Conservation (phyloP, 2,797 vertebrate species). For the Hirundo rustica region DNA sequence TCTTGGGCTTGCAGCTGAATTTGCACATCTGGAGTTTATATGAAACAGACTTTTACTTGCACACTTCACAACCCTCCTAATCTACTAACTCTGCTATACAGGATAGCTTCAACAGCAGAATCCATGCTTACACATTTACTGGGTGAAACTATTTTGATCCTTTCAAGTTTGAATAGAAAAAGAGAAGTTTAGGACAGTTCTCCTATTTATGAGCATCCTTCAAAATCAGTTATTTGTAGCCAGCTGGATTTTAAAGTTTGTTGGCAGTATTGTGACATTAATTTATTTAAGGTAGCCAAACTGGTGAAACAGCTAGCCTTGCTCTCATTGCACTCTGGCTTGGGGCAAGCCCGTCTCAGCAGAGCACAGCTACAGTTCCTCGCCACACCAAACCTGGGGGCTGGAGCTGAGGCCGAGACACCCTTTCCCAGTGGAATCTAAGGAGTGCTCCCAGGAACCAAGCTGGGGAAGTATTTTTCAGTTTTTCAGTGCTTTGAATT, state of each 20-base stretch:
- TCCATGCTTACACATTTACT: neutral
- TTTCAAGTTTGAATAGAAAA: neutral
- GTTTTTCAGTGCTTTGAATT: neutral
- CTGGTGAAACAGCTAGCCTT: neutral
- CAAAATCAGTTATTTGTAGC: neutral
- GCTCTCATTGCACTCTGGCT: neutral
- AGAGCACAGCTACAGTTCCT: accelerated
- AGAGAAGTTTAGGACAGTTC: neutral
- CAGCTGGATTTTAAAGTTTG: neutral
- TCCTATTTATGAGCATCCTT: neutral
- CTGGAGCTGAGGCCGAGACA: neutral
- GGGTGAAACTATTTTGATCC: neutral
- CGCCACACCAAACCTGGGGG: neutral
- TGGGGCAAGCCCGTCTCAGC: neutral
- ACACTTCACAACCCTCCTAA: neutral
- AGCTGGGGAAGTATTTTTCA: neutral
- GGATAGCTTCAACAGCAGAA: neutral
- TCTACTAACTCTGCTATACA: neutral
- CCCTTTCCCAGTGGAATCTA: neutral
- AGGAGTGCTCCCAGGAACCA: neutral
- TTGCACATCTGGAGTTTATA: neutral
- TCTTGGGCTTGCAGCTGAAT: neutral
- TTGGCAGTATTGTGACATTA: neutral
- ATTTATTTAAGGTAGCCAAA: neutral
- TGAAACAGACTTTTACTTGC: neutral